Evolutionary conservation across 1,140 invertebrate species (phyloP).

Genomic region (Neodiprion lecontei): DNA sequence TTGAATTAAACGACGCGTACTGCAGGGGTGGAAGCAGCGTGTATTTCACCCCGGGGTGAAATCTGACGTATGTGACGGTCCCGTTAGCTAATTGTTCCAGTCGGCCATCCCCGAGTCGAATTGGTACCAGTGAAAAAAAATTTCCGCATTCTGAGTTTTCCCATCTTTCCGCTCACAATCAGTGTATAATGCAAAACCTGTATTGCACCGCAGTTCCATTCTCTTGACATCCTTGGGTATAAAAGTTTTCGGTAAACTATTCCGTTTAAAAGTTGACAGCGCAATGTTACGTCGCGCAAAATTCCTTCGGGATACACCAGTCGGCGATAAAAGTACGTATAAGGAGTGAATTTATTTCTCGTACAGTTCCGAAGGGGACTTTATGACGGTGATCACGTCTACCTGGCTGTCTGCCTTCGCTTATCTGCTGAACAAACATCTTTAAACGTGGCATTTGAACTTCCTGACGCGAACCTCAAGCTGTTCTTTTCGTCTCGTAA

Average conservation of each 20-base stretch:
- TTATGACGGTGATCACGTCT: too few relatives aligned
- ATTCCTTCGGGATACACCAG: too few relatives aligned
- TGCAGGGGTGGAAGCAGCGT: neutral
- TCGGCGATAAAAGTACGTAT: too few relatives aligned
- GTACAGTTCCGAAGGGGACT: too few relatives aligned
- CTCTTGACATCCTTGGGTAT: neutral
- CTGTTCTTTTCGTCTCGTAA: too few relatives aligned
- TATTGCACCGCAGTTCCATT: neutral
- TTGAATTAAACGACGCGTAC: neutral
- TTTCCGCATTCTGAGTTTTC: neutral
- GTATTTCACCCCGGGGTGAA: neutral
- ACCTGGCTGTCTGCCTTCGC: too few relatives aligned
- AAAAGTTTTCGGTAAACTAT: conserved; percentile 6
- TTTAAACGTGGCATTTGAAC: too few relatives aligned
- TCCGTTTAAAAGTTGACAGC: neutral
- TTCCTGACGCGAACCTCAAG: too few relatives aligned
- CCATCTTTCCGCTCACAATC: neutral
- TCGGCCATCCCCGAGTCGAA: neutral
- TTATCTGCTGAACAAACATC: too few relatives aligned
- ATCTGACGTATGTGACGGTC: neutral
- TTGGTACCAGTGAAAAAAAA: neutral
- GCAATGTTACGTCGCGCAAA: too few relatives aligned
- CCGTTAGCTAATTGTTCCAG: neutral
- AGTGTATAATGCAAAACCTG: neutral
- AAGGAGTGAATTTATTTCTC: too few relatives aligned